These are phyloP conservation scores for Orgyia antiqua DNA, from an alignment of 2,888 invertebrate species.

Conservation along the genomic window DNA sequence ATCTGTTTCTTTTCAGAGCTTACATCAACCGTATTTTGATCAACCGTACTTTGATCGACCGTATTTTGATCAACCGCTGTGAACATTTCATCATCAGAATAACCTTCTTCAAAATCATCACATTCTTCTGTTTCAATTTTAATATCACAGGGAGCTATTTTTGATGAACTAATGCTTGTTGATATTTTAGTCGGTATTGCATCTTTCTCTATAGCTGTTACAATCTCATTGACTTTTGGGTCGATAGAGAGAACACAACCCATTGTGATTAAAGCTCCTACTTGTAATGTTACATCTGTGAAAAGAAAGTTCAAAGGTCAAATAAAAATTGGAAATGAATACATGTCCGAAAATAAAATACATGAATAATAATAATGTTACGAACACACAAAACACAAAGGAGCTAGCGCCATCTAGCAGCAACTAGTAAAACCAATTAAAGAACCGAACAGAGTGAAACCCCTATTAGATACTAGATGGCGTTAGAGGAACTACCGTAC, in stretches of 20 bases:
- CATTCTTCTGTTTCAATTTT: slow-evolving; percentile 41
- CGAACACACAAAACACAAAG: too few species aligned
- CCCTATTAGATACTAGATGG: too few species aligned
- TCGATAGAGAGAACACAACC: slow-evolving; percentile 83
- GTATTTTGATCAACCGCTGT: slow-evolving; percentile 26
- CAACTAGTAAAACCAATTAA: too few species aligned
- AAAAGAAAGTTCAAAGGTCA: too few species aligned
- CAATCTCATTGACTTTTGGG: slow-evolving; percentile 81
- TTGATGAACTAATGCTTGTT: slow-evolving; percentile 24
- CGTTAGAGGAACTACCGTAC: too few species aligned
- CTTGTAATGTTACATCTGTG: slow-evolving; percentile 84
- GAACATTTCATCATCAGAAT: slow-evolving; percentile 66
- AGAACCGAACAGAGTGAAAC: too few species aligned
- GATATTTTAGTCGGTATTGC: slow-evolving; percentile 32
- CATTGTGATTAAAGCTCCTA: slow-evolving; percentile 84
- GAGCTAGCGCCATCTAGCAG: too few species aligned
- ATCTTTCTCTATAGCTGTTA: slow-evolving; percentile 74
- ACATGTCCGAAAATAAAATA: background rate
- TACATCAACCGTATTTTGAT: too few species aligned
- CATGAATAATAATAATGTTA: too few species aligned
- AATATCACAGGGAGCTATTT: slow-evolving; percentile 19
- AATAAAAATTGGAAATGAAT: background rate
- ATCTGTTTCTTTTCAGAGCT: slow-evolving; percentile 28
- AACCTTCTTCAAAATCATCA: slow-evolving; percentile 68
- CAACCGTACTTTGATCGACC: too few species aligned